phyloP scores from a whole-genome alignment of 2,113 vertebrate species.

The Danionella cerebrum region DNA sequence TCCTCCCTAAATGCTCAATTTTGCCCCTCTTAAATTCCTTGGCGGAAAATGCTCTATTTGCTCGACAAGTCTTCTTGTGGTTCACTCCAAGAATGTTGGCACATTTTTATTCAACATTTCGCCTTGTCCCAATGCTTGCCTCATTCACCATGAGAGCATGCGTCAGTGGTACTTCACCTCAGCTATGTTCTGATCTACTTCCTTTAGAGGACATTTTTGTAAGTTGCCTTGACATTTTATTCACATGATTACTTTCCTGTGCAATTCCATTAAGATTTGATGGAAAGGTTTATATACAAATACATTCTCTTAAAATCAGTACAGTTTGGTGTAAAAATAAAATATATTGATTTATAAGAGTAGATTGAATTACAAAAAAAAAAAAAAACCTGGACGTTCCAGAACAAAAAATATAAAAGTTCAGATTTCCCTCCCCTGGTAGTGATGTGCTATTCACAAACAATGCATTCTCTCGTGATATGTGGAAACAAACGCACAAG shows the following conservation, averaged over 20 bases:
- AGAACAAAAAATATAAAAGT: no score
- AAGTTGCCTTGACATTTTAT: not conserved
- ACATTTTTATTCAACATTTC: conserved; percentile 1
- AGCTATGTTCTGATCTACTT: conserved; percentile 8
- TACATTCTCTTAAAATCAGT: no score
- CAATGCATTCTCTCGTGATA: no score
- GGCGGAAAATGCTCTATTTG: conserved; percentile 15
- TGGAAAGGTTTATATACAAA: no score
- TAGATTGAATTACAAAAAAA: no score
- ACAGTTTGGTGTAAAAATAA: no score
- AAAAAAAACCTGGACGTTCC: no score
- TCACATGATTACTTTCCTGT: not conserved
- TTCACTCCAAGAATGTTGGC: conserved; percentile 24
- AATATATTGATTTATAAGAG: no score
- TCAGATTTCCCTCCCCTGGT: no score
- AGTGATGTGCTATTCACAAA: no score
- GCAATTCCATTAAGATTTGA: not conserved
- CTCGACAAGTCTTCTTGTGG: conserved; percentile 20
- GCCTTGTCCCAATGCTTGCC: not conserved
- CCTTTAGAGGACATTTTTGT: conserved; percentile 13
- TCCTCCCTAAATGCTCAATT: not conserved
- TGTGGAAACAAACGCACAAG: no score
- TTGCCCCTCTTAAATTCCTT: not conserved
- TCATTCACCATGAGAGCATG: not conserved
- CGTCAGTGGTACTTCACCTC: not conserved